phyloP scores from a whole-genome alignment of 64 coral and sea anemone genomes.

The Montipora efflorescens region DNA sequence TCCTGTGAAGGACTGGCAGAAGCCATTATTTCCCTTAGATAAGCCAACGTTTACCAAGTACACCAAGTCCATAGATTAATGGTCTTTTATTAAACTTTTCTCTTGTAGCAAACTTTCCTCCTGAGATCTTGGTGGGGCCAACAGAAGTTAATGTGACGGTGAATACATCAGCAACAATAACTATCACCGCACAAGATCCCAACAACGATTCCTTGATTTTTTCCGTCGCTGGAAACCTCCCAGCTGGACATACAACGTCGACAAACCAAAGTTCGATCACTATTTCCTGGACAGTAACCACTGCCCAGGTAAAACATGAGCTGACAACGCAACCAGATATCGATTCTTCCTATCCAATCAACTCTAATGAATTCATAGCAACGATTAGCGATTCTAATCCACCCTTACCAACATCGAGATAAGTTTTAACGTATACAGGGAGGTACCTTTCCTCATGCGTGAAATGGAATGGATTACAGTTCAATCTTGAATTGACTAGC shows the following conservation, averaged over 20 bases:
- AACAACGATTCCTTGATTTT: slow-evolving; percentile 57
- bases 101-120: slow-evolving; percentile 47
- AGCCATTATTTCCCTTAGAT: background rate
- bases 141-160: slow-evolving; percentile 11
- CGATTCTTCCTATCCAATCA: no score
- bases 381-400: no score
- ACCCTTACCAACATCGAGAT: no score
- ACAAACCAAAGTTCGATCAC: background rate
- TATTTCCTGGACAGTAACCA: slow-evolving; percentile 11
- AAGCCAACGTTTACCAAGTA: slow-evolving; percentile 29
- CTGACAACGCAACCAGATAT: background rate
- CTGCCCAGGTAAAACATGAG: slow-evolving; percentile 1
- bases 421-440: no score
- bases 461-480: no score
- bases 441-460: no score
- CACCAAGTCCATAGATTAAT: background rate
- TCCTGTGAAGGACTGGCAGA: background rate
- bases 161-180: slow-evolving; percentile 8
- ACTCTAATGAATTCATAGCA: no score
- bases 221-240: slow-evolving; percentile 38
- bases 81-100: background rate
- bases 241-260: background rate
- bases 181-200: slow-evolving; percentile 25
- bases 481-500: no score
- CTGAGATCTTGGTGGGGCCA: slow-evolving; percentile 32